phyloP scores from a whole-genome alignment of 2,888 invertebrate genomes.

The Arctia plantaginis region DNA sequence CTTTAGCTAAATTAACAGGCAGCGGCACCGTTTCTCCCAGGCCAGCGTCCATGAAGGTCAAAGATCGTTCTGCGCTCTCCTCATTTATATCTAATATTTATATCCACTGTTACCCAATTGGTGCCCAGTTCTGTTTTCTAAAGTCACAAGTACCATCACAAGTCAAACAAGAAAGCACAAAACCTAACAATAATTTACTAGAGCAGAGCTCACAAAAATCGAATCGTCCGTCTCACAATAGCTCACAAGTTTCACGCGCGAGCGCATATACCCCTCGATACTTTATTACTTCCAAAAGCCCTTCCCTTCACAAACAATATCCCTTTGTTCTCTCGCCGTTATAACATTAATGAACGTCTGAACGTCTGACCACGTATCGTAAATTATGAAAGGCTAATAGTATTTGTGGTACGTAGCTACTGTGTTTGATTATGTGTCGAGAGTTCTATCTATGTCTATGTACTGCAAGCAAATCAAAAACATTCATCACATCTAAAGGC shows the following conservation, averaged over 20 bases:
- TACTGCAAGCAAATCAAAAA: neutral
- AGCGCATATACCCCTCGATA: slow-evolving; percentile 23
- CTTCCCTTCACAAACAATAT: slow-evolving; percentile 62
- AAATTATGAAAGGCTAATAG: slow-evolving; percentile 57
- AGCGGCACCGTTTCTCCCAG: neutral
- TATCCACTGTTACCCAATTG: neutral
- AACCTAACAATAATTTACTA: neutral
- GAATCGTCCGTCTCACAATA: slow-evolving; percentile 17
- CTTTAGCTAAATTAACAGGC: neutral
- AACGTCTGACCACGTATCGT: slow-evolving; percentile 52
- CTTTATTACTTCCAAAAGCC: slow-evolving; percentile 39
- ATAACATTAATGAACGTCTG: slow-evolving; percentile 59
- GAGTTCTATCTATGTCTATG: neutral
- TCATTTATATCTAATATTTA: too few species aligned
- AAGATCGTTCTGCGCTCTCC: too few species aligned
- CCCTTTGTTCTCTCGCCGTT: slow-evolving; percentile 63
- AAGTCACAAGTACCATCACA: neutral
- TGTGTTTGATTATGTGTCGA: neutral
- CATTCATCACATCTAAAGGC: neutral
- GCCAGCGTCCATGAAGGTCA: neutral
- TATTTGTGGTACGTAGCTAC: slow-evolving; percentile 37
- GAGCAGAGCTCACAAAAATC: neutral
- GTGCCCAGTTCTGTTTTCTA: neutral
- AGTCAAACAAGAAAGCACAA: neutral
- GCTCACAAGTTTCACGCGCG: slow-evolving; percentile 21